Percentiles rank a stretch among this genome's conserved stretches.
Conservation (phyloP, 2,888 invertebrate species). For the Prosapia bicincta region DNA sequence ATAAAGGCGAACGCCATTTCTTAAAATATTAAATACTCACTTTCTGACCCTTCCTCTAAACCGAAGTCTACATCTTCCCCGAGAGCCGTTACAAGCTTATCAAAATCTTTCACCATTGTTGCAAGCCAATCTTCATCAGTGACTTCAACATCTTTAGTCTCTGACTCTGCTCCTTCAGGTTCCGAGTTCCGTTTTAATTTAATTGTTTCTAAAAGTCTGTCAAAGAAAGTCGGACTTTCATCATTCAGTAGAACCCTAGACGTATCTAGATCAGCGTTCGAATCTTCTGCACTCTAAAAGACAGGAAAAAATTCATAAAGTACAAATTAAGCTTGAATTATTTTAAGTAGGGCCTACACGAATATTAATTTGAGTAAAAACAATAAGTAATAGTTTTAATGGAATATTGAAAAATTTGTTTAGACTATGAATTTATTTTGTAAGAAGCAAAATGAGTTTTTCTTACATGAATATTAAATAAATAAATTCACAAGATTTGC, state of each 20-base stretch:
- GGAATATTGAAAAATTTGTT: too few species aligned
- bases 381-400: too few species aligned
- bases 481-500: too few species aligned
- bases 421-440: too few species aligned
- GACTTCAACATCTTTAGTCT: neutral
- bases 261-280: neutral
- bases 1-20: too few species aligned
- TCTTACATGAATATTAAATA: too few species aligned
- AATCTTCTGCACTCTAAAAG: neutral
- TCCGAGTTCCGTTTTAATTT: neutral
- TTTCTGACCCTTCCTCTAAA: neutral
- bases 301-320: too few species aligned
- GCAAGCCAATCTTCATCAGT: neutral
- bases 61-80: neutral
- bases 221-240: neutral
- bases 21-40: neutral
- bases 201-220: neutral
- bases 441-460: too few species aligned
- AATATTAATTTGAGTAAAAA: too few species aligned
- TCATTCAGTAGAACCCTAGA: neutral
- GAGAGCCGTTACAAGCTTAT: neutral
- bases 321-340: too few species aligned
- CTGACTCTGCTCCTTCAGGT: neutral
- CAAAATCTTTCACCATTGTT: neutral
- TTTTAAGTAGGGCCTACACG: too few species aligned